phyloP scores from a whole-genome alignment of 2,113 vertebrate species.

The Pteronura brasiliensis region DNA sequence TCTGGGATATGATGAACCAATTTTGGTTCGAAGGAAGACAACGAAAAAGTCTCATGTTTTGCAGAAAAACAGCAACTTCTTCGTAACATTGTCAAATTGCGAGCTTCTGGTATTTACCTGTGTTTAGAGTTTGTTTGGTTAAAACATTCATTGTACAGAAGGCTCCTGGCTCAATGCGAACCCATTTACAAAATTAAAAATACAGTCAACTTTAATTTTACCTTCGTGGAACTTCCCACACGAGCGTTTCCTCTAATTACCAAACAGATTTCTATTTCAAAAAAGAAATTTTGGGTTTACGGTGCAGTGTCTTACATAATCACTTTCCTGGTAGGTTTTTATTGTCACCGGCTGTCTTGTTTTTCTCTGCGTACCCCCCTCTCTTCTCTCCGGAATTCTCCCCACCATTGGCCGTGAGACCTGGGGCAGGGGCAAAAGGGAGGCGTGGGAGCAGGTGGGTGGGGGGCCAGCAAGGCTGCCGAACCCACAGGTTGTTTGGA shows the following conservation, averaged over 20 bases:
- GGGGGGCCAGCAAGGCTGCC: rapidly evolving
- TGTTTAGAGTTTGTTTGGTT: neutral
- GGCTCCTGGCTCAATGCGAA: neutral
- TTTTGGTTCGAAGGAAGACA: neutral
- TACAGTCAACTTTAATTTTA: neutral
- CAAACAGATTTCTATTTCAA: neutral
- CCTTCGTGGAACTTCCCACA: neutral
- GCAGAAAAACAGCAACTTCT: rapidly evolving
- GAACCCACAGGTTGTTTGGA: rapidly evolving
- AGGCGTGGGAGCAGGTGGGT: rapidly evolving
- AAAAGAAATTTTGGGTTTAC: neutral
- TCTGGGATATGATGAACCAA: rapidly evolving
- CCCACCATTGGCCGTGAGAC: rapidly evolving
- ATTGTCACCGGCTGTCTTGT: rapidly evolving
- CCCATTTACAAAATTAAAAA: slow-evolving; percentile 33
- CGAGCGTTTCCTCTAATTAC: neutral
- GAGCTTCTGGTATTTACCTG: neutral
- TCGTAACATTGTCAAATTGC: rapidly evolving
- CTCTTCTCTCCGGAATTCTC: neutral
- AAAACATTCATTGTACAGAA: neutral
- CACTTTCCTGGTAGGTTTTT: rapidly evolving
- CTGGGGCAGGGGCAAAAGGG: too few species aligned
- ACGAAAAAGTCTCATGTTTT: neutral
- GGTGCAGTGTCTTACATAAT: rapidly evolving
- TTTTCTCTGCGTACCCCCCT: rapidly evolving